Evolutionary conservation across 2,888 invertebrate genomes (phyloP).

Genomic region (Apeira syringaria): DNA sequence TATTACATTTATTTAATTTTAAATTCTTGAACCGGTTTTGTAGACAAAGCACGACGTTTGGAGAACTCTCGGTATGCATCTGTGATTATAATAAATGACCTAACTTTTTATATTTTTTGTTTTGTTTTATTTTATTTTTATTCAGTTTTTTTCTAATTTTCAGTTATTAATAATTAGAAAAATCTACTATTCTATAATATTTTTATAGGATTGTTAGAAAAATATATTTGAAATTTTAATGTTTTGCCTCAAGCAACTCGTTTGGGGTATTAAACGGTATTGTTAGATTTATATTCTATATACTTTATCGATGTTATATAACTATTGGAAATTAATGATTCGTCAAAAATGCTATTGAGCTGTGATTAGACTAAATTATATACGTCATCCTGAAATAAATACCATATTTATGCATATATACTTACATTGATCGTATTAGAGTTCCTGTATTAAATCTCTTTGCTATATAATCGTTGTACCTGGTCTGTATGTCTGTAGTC

Average conservation of each 20-base stretch:
- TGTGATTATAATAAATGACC: constrained; percentile 78
- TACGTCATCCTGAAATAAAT: not conserved
- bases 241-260: constrained; percentile 3
- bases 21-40: constrained; percentile 38
- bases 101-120: constrained; percentile 54
- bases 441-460: too few relatives aligned
- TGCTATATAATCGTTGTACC: too few relatives aligned
- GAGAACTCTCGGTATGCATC: constrained; percentile 48
- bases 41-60: not conserved
- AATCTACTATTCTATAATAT: constrained; percentile 11
- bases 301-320: constrained; percentile 19
- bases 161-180: not conserved
- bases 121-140: constrained; percentile 40
- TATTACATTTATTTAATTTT: constrained; percentile 31
- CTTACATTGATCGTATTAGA: too few relatives aligned
- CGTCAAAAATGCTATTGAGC: constrained; percentile 22
- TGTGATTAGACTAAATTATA: constrained; percentile 23
- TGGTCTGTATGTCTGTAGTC: too few relatives aligned
- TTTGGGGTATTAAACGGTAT: constrained; percentile 2
- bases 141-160: constrained; percentile 1
- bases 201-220: constrained; percentile 12
- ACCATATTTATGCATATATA: too few relatives aligned
- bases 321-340: constrained; percentile 12
- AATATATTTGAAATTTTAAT: not conserved
- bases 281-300: constrained; percentile 13